Evolutionary conservation across 2,888 invertebrate species (phyloP).

Genomic region (Piscicola geometra): DNA sequence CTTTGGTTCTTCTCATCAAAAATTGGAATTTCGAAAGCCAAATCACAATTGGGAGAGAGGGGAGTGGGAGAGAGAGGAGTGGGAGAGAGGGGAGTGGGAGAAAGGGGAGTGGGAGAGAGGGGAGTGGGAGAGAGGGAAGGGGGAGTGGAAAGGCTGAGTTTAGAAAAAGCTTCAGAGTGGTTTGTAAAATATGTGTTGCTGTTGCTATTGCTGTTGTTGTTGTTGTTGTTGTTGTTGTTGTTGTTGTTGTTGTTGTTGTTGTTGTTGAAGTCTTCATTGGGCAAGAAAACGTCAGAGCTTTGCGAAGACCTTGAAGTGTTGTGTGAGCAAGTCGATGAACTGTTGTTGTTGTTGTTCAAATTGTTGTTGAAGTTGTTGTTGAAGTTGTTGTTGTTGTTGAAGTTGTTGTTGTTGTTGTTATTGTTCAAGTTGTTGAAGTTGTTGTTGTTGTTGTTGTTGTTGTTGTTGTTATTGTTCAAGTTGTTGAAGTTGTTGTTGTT

Average conservation of each 20-base stretch:
- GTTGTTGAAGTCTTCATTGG: not conserved
- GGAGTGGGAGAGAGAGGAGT: not conserved
- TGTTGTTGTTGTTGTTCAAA: too few species aligned
- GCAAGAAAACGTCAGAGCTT: constrained; percentile 7
- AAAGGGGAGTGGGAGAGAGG: not conserved
- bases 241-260: too few species aligned
- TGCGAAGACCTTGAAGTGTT: not conserved
- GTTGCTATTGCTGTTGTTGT: too few species aligned
- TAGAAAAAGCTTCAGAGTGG: too few species aligned
- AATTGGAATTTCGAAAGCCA: too few species aligned
- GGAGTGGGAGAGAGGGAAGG: not conserved
- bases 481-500: constrained; percentile 12
- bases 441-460: constrained; percentile 21
- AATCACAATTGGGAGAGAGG: too few species aligned
- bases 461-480: not conserved
- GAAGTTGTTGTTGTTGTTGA: constrained; percentile 2
- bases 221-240: too few species aligned
- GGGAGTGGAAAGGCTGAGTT: too few species aligned
- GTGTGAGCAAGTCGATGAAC: not conserved
- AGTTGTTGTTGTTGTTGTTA: not conserved
- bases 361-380: too few species aligned
- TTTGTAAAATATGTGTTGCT: too few species aligned
- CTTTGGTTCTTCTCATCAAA: too few species aligned
- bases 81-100: not conserved
- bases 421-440: not conserved